Percentiles rank a stretch among this genome's conserved stretches.
phyloP scores from a whole-genome alignment of 1,140 invertebrate genomes.

The Trinorchestia longiramus region DNA sequence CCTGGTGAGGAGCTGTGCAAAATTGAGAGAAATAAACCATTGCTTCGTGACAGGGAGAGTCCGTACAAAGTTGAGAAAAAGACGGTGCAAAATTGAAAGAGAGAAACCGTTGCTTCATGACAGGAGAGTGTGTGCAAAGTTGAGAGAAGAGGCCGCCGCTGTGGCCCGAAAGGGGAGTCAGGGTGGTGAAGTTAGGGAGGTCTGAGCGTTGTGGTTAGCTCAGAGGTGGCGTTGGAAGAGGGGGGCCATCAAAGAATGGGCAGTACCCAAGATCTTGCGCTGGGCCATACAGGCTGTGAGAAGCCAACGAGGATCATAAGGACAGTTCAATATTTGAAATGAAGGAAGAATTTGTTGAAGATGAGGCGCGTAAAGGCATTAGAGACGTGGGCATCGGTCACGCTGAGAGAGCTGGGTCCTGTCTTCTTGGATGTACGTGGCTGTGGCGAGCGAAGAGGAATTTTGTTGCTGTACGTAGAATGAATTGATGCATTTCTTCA shows the following conservation, averaged over 20 bases:
- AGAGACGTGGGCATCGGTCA: constrained; percentile 13
- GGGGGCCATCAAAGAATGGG: constrained; percentile 15
- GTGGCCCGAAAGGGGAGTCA: not conserved
- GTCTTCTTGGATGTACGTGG: not conserved
- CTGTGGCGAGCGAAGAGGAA: not conserved
- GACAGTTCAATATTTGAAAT: constrained; percentile 44
- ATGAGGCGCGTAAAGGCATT: constrained; percentile 15
- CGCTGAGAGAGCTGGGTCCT: not conserved
- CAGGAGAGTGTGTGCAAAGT: not conserved
- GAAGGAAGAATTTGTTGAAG: constrained; percentile 42
- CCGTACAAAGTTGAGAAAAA: too few relatives aligned
- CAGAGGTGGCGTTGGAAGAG: not conserved
- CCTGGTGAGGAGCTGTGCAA: not conserved
- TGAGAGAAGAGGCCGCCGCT: not conserved
- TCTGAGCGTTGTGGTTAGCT: not conserved
- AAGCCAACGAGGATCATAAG: constrained; percentile 36
- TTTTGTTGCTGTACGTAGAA: not conserved
- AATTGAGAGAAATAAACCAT: not conserved
- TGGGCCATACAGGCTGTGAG: constrained; percentile 1
- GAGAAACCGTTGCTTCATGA: not conserved
- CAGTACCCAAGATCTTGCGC: constrained; percentile 35
- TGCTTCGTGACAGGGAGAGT: not conserved
- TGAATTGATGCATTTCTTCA: not conserved
- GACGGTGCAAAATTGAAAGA: not conserved
- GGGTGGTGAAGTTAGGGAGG: constrained; percentile 15